A percentile compares a stretch with the other conserved stretches of the same genome.
phyloP scores from a whole-genome alignment of 1,140 invertebrate genomes.

The Neotoxoptera formosana region DNA sequence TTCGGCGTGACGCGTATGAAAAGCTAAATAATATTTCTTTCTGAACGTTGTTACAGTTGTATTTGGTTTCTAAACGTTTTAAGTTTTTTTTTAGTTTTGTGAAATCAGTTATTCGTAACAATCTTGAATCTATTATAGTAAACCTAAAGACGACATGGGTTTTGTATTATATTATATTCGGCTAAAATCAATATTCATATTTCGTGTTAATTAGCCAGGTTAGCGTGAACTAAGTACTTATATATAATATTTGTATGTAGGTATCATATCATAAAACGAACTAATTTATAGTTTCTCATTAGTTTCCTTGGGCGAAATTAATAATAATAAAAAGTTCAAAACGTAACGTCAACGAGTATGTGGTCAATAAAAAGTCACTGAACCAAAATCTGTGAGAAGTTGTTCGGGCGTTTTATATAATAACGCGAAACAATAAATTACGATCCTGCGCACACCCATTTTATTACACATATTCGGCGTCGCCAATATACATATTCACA shows the following conservation, averaged over 20 bases:
- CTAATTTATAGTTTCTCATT: not conserved
- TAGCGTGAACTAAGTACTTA: not conserved
- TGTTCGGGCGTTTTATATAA: not conserved
- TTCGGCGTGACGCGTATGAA: not conserved
- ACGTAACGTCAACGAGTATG: not conserved
- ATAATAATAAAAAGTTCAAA: not conserved
- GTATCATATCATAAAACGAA: not conserved
- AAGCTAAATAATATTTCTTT: not conserved
- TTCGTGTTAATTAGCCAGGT: not conserved
- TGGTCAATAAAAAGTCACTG: not conserved
- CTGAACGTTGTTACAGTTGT: not conserved
- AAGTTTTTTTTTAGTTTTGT: not conserved
- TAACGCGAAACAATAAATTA: not conserved
- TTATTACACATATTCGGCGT: not conserved
- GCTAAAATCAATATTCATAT: not conserved
- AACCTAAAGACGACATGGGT: not conserved
- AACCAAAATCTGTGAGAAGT: not conserved
- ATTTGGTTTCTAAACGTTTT: not conserved
- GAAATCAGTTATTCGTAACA: not conserved
- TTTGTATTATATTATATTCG: not conserved
- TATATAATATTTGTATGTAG: not conserved
- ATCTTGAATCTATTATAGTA: not conserved
- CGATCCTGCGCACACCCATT: not conserved
- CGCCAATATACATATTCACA: not conserved
- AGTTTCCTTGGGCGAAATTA: not conserved